These are phyloP conservation scores for Ivindomyrus marchei DNA, from an alignment of 2,113 vertebrate genomes.

Conservation along the genomic window DNA sequence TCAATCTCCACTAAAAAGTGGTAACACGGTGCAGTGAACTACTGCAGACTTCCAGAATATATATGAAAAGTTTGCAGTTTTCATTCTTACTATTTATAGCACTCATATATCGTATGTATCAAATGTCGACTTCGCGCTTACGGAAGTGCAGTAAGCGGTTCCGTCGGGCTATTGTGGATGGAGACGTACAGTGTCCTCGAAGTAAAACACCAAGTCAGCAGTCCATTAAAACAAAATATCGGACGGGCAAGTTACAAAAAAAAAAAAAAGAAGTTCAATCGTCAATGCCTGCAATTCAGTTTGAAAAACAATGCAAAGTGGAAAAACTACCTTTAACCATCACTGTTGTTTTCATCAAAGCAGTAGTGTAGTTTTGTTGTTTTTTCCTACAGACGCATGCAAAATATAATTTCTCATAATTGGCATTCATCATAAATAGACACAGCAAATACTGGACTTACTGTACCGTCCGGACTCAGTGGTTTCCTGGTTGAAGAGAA, in stretches of 20 bases:
- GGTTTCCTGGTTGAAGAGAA: neutral
- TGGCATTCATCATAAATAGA: neutral
- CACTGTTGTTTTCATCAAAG: neutral
- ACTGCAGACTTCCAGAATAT: neutral
- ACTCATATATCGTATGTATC: neutral
- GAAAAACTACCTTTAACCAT: neutral
- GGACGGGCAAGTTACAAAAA: neutral
- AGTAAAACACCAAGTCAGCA: neutral
- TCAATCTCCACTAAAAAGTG: neutral
- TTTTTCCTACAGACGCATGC: neutral
- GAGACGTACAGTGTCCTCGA: neutral
- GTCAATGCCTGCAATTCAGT: neutral
- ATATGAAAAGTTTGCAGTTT: neutral
- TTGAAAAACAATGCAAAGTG: neutral
- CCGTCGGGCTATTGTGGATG: neutral
- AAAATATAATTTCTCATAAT: neutral
- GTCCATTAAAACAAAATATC: neutral
- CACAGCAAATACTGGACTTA: neutral
- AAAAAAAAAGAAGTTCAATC: neutral
- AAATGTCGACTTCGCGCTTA: neutral
- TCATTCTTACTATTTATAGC: neutral
- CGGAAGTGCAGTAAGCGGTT: neutral
- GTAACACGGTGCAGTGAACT: neutral
- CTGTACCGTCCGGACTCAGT: neutral
- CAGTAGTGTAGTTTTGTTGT: neutral